Evolutionary conservation across 2,797 vertebrate genomes (phyloP), one percentile per base, ranked within the genome.

Genomic region (Champsocephalus gunnari): DNA sequence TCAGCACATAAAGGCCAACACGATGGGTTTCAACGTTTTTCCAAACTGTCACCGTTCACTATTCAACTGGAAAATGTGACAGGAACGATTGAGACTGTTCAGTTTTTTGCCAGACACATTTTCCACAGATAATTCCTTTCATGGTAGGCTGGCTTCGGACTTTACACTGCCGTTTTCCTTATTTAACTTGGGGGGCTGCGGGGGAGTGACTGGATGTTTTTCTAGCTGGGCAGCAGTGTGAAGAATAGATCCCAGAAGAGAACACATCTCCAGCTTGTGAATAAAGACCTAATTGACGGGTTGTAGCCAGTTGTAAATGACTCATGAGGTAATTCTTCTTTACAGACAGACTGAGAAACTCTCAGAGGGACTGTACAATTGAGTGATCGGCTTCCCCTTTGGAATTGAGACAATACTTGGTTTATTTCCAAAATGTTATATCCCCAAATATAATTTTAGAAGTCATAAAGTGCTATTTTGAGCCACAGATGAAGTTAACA

Each of bases 41-140:
- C 38, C 55, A 71, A 66, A 76, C 85, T 88, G 80, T 87, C 90
- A 75, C 77, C 55, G 51, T 75, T 83, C 76, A 72, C 66, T 70
- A 48, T 87, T 86, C 54, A 82, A 58, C 83, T 92, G 92, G 90
- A 93, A 93, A 92, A 87, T 90, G 75, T 89, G 85, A 90, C 72
- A 45, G 69, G 77, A 87, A 76, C 62, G 77, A 89, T 87, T 80
- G 84, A 89, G 89, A 87, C 82, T 56, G 74, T 74, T 87, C 34
- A 0, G 0, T 87, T 87, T 38, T 88, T 89, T 73, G 74, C 86
- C 89, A 92, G 91, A 91, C 90, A 90, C 87, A 92, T 94, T 94
- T 94, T 92, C 92, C 92, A 93, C 88, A 90, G 92, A 94, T 93
- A 91, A 93, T 92, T 94, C 90, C 89, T 90, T 92, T 94, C 91